phyloP scores from a whole-genome alignment of 2,113 vertebrate species.

The Columbina picui region DNA sequence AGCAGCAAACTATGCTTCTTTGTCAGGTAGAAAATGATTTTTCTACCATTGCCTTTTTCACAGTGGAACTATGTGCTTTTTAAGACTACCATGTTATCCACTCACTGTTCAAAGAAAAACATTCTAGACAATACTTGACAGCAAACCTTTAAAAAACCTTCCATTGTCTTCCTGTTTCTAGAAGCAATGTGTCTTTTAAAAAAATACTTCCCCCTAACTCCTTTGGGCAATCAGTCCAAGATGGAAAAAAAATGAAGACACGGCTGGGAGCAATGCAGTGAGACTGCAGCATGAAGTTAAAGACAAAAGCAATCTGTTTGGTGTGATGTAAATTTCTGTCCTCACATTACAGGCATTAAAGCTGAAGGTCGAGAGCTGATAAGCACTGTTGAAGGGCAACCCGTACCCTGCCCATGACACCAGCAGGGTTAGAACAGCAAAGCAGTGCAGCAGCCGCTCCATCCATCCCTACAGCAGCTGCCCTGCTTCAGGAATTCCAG shows the following conservation, averaged over 20 bases:
- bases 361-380: background rate
- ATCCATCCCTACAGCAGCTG: fast-evolving
- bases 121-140: background rate
- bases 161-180: background rate
- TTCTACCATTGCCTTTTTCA: background rate
- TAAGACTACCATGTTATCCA: background rate
- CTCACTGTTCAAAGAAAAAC: background rate
- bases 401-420: fast-evolving
- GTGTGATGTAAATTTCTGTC: background rate
- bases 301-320: background rate
- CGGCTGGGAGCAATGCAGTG: background rate
- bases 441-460: background rate
- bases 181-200: background rate
- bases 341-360: background rate
- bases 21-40: background rate
- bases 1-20: background rate
- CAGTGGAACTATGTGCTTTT: background rate
- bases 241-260: background rate
- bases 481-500: background rate
- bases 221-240: background rate
- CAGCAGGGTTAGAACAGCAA: background rate
- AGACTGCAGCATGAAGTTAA: background rate
- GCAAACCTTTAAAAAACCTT: background rate
- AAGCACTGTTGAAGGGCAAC: background rate
- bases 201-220: background rate